phyloP scores from a whole-genome alignment of 2,113 vertebrate species.

The Bambusicola thoracicus region DNA sequence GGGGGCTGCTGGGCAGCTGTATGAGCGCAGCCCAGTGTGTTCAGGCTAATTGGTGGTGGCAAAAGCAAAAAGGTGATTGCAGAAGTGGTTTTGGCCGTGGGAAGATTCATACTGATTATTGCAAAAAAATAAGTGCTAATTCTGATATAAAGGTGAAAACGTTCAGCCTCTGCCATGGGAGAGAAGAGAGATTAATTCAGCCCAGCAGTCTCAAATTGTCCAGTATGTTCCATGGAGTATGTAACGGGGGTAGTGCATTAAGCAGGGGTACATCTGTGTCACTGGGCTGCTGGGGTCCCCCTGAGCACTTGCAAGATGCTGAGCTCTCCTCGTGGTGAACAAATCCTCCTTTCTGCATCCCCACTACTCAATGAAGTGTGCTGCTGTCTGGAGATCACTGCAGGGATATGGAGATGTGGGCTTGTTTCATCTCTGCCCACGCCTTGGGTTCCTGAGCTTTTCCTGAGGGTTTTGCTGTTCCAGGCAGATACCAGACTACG shows the following conservation, averaged over 20 bases:
- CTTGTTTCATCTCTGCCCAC: background rate
- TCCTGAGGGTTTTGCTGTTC: background rate
- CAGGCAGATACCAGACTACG: background rate
- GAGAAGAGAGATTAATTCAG: background rate
- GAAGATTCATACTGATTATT: background rate
- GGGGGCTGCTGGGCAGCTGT: background rate
- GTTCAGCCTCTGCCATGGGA: background rate
- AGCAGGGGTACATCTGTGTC: background rate
- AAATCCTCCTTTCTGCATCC: background rate
- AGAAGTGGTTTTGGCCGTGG: background rate
- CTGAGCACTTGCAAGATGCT: background rate
- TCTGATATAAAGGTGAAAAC: background rate
- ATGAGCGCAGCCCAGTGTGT: background rate
- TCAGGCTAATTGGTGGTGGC: background rate
- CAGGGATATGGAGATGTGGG: background rate
- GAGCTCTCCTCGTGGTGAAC: background rate
- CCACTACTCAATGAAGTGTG: fast-evolving
- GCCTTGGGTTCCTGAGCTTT: background rate
- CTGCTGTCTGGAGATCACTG: background rate
- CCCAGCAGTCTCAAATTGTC: no score
- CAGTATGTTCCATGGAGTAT: no score
- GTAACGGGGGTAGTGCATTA: background rate
- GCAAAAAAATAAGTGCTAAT: background rate
- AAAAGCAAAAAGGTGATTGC: background rate
- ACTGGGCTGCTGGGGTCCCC: background rate